These are phyloP conservation scores for Cynaeus angustus DNA, from an alignment of 2,888 invertebrate species.

Conservation along the genomic window DNA sequence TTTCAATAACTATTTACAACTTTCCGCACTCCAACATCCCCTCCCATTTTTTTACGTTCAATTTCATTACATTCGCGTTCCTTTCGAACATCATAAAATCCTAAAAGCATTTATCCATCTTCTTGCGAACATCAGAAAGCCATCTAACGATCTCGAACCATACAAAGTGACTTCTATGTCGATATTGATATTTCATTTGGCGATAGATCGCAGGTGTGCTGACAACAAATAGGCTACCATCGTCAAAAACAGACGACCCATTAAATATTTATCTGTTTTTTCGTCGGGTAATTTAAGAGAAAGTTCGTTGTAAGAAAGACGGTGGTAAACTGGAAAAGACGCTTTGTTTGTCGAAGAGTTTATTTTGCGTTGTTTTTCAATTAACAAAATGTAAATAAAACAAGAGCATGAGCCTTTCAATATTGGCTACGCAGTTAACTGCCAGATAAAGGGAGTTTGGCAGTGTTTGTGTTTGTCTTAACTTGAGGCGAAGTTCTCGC, in stretches of 20 bases:
- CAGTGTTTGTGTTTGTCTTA: constrained; percentile 47
- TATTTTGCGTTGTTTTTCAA: constrained; percentile 36
- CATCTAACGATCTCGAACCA: constrained; percentile 17
- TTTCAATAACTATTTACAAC: background rate
- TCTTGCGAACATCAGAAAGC: constrained; percentile 29
- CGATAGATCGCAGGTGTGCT: constrained; percentile 33
- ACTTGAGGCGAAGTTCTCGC: constrained; percentile 48
- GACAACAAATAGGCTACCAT: background rate
- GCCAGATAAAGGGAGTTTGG: constrained; percentile 47
- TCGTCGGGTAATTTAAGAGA: background rate
- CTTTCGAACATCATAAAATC: constrained; percentile 23
- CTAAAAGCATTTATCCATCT: constrained; percentile 37
- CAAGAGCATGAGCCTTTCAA: constrained; percentile 40
- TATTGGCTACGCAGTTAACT: constrained; percentile 47
- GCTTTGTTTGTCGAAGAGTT: constrained; percentile 13
- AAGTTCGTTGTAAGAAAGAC: too few relatives aligned
- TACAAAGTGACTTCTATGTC: constrained; percentile 32
- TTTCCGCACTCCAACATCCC: background rate
- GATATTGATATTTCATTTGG: constrained; percentile 35
- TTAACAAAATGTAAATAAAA: constrained; percentile 41
- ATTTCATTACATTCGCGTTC: constrained; percentile 20
- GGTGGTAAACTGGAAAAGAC: background rate
- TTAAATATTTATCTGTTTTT: constrained; percentile 20
- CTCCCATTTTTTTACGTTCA: constrained; percentile 6
- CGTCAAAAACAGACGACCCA: constrained; percentile 19